phyloP scores from a whole-genome alignment of 2,888 invertebrate species.

The Mythimna ferrago region DNA sequence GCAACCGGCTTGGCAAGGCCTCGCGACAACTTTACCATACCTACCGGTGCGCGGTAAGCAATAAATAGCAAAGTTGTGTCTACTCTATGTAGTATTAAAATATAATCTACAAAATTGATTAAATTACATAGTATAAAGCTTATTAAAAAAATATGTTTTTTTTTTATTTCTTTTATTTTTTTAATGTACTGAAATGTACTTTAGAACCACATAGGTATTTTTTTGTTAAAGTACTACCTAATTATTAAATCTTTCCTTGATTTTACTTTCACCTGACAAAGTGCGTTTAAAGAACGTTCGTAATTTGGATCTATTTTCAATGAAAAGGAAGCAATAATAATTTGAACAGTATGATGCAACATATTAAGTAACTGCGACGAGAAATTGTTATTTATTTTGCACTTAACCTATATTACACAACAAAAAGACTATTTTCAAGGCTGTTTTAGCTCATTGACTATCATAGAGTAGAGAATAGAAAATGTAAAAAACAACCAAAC shows the following conservation, averaged over 20 bases:
- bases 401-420: background rate
- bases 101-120: background rate
- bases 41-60: slow-evolving; percentile 47
- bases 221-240: background rate
- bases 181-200: too few relatives aligned
- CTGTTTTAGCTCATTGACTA: background rate
- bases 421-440: background rate
- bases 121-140: background rate
- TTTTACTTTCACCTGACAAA: slow-evolving; percentile 5
- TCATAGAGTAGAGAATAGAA: slow-evolving; percentile 4
- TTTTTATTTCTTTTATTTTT: too few relatives aligned
- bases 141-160: too few relatives aligned
- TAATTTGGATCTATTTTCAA: slow-evolving; percentile 2
- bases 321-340: slow-evolving; percentile 1
- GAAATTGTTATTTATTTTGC: slow-evolving; percentile 8
- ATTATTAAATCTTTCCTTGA: background rate
- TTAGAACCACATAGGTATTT: background rate
- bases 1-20: slow-evolving; percentile 81
- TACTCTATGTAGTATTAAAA: slow-evolving; percentile 8
- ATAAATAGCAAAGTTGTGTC: slow-evolving; percentile 48
- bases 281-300: background rate
- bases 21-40: slow-evolving; percentile 67
- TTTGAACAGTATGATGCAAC: slow-evolving; percentile 4
- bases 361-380: background rate
- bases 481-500: slow-evolving; percentile 26